Conservation (phyloP, 2,888 invertebrate genomes). For the Galerucella calmariensis region DNA sequence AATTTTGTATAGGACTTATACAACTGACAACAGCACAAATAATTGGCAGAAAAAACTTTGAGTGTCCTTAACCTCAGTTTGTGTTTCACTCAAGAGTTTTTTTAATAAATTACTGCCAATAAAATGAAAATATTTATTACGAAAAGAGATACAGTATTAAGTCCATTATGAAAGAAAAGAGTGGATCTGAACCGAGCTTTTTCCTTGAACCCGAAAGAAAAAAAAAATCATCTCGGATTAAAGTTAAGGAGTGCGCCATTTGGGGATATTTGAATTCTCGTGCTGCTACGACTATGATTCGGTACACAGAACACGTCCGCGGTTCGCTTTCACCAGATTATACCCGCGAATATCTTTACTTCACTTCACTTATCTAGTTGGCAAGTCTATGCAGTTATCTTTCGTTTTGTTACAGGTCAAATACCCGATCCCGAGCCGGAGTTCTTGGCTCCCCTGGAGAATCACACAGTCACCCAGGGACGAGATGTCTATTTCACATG, state of each 20-base stretch:
- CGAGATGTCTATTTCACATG: slow-evolving; percentile 90
- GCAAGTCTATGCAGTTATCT: slow-evolving; percentile 58
- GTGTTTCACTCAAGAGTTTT: too few species aligned
- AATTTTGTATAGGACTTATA: too few species aligned
- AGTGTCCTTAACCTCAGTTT: too few species aligned
- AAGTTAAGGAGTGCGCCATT: slow-evolving; percentile 58
- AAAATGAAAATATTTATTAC: too few species aligned
- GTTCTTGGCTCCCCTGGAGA: slow-evolving; percentile 86
- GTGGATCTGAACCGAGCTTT: neutral
- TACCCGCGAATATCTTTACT: slow-evolving; percentile 64
- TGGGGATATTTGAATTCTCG: slow-evolving; percentile 63
- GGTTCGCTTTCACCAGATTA: slow-evolving; percentile 62
- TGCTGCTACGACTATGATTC: slow-evolving; percentile 54
- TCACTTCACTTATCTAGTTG: slow-evolving; percentile 63
- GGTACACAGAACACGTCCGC: slow-evolving; percentile 63
- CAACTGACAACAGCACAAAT: too few species aligned
- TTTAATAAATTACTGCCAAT: too few species aligned
- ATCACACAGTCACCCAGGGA: slow-evolving; percentile 88
- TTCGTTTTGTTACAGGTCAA: slow-evolving; percentile 67
- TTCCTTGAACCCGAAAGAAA: slow-evolving; percentile 21
- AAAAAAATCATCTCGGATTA: slow-evolving; percentile 56
- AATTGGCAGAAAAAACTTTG: too few species aligned
- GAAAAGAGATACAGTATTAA: too few species aligned
- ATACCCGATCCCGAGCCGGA: slow-evolving; percentile 77
- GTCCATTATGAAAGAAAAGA: neutral